Conservation (phyloP, 1,140 invertebrate species). For the Euwallacea similis region DNA sequence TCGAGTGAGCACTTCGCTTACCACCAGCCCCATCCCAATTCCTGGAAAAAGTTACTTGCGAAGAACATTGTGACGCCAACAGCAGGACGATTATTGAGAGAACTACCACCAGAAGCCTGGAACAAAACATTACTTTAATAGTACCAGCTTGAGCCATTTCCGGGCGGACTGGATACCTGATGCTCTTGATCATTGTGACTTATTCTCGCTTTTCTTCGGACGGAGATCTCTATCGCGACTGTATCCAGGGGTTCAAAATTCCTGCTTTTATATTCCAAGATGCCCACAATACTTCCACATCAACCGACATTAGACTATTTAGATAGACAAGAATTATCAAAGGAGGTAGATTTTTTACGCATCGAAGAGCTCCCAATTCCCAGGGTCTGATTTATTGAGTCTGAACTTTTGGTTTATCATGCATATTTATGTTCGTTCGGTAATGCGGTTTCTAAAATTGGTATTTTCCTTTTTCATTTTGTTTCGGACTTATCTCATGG, state of each 20-base stretch:
- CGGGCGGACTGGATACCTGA: not conserved
- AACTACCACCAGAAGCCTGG: not conserved
- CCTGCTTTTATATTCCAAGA: not conserved
- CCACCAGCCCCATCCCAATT: constrained; percentile 28
- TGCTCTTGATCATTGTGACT: not conserved
- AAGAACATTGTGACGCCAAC: constrained; percentile 5
- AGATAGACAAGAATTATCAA: constrained; percentile 20
- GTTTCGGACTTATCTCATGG: too few species aligned
- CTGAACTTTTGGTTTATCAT: constrained; percentile 15
- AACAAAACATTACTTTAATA: not conserved
- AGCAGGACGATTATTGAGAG: constrained; percentile 2
- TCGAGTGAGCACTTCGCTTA: constrained; percentile 8
- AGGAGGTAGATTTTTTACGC: constrained; percentile 12
- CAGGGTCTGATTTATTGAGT: not conserved
- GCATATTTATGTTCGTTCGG: constrained; percentile 11
- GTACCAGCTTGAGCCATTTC: not conserved
- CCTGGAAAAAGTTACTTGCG: constrained; percentile 31
- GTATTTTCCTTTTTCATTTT: too few species aligned
- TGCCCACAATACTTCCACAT: not conserved
- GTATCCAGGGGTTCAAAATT: not conserved
- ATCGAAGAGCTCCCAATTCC: not conserved
- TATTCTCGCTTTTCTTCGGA: not conserved
- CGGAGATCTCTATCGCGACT: not conserved
- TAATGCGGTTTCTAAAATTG: not conserved
- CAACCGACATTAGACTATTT: constrained; percentile 2